phyloP scores from a whole-genome alignment of 2,888 invertebrate species.

The Metopia argyrocephala region DNA sequence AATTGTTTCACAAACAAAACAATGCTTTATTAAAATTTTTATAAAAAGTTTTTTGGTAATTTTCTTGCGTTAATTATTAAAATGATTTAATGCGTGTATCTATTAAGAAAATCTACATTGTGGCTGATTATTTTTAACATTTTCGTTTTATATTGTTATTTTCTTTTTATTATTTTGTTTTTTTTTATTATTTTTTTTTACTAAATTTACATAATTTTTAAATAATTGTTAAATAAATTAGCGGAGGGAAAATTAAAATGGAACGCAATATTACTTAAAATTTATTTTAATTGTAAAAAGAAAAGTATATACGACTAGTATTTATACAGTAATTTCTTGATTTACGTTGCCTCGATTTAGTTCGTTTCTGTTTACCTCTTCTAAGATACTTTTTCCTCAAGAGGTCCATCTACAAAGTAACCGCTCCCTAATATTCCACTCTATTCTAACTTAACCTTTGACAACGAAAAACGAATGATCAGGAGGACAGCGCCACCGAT shows the following conservation, averaged over 20 bases:
- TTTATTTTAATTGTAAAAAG: too few relatives aligned
- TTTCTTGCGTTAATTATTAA: conserved; percentile 52
- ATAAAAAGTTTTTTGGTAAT: conserved; percentile 52
- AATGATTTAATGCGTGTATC: conserved; percentile 70
- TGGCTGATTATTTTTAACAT: conserved; percentile 34
- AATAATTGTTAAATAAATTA: conserved; percentile 68
- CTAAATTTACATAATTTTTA: conserved; percentile 71
- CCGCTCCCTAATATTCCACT: too few relatives aligned
- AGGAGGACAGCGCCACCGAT: too few relatives aligned
- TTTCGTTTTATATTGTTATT: conserved; percentile 22
- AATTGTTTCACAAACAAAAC: conserved; percentile 62
- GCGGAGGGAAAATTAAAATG: conserved; percentile 19
- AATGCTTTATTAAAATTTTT: conserved; percentile 71
- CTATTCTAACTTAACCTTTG: too few relatives aligned
- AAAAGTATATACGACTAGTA: too few relatives aligned
- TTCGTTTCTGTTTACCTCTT: too few relatives aligned
- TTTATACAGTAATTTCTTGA: not conserved
- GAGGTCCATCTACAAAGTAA: too few relatives aligned
- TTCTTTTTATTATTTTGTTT: conserved; percentile 37
- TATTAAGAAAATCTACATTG: conserved; percentile 69
- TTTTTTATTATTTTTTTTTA: conserved; percentile 41
- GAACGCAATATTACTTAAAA: too few relatives aligned
- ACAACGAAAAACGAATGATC: too few relatives aligned
- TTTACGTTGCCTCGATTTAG: conserved; percentile 24
- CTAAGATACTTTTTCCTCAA: too few relatives aligned